Percentiles rank a stretch among this genome's conserved stretches.
Conservation (phyloP, 2,113 vertebrate species). For the Triplophysa rosa region DNA sequence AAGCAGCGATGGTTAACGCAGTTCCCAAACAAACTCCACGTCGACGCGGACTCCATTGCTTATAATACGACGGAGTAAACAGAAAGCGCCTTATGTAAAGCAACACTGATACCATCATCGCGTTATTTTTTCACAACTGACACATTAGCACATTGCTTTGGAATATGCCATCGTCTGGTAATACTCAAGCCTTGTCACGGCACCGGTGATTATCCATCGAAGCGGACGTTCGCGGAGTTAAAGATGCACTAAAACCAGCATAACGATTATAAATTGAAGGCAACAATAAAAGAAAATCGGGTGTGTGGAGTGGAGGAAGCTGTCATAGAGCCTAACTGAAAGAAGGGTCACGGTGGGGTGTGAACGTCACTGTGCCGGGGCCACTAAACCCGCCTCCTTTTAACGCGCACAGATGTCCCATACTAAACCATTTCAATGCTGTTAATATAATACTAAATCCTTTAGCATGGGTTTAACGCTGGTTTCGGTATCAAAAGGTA, state of each 20-base stretch:
- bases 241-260: not conserved
- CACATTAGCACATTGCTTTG: slow-evolving; percentile 20
- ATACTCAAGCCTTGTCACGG: not conserved
- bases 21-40: slow-evolving; percentile 9
- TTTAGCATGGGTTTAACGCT: too few relatives aligned
- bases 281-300: slow-evolving; percentile 19
- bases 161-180: slow-evolving; percentile 20
- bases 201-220: not conserved
- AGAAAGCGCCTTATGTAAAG: slow-evolving; percentile 3
- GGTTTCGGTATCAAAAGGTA: too few relatives aligned
- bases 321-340: slow-evolving; percentile 42
- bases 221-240: not conserved
- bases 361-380: slow-evolving; percentile 15
- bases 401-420: not conserved
- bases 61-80: not conserved
- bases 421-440: not conserved
- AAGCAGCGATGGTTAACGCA: not conserved
- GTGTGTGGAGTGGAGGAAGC: slow-evolving; percentile 23
- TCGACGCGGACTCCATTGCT: slow-evolving; percentile 31
- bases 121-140: slow-evolving; percentile 41
- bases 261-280: not conserved
- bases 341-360: slow-evolving; percentile 19
- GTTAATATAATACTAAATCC: too few relatives aligned
- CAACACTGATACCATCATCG: slow-evolving; percentile 31
- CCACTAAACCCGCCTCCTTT: slow-evolving; percentile 11